Base-by-base conservation (phyloP, 1,140 invertebrate species). In the Brevipalpus yothersi region DNA sequence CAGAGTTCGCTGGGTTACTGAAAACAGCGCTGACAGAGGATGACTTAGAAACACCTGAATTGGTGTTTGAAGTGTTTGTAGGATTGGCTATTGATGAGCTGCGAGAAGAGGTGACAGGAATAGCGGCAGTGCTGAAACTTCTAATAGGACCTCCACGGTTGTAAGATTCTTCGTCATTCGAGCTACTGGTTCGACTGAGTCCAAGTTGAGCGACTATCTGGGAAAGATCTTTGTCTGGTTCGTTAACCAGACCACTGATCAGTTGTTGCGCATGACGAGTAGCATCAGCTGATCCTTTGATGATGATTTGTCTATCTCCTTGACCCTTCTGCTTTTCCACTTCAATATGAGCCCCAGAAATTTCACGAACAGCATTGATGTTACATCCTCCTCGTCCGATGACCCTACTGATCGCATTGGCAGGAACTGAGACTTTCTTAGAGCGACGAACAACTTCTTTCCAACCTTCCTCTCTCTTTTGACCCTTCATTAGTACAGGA, bases 241-340 rank as follows among this genome's bases (percentile, higher is more conserved):
- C 89, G 71, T 88, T 85, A 61, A 92, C 86, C 55, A 94, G 75
- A 15, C 84, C 78, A 47, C 81, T 77, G 61, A 94, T 94, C 58
- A 93, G 75, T 59, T 77, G 77, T 66, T 88, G 81, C 54, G 90
- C 90, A 70, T 90, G 85, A 69, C 85, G 84, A 4, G 84, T 91
- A 1, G 86, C 83, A 63, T 94, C 90, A 17, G 80, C 76, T n/a
- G 84, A 81, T 54, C 90, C 90, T 71, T 83, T 83, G 65, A 96
- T 93, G 13, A 89, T 92, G 61, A 96, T 91, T 65, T 83, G 84
- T 67, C 91, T 75, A 71, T 95, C 92, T 40, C 84, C 86, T 72
- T 89, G 85, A 12, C 84, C 85, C 75, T 93, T 93, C 72, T 92
- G 87, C 69, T 95, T 96, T 70, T 97, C 92, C 2, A 97, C 87